phyloP scores from a whole-genome alignment of 2,888 invertebrate species.

The Orchesellides sinensis region DNA sequence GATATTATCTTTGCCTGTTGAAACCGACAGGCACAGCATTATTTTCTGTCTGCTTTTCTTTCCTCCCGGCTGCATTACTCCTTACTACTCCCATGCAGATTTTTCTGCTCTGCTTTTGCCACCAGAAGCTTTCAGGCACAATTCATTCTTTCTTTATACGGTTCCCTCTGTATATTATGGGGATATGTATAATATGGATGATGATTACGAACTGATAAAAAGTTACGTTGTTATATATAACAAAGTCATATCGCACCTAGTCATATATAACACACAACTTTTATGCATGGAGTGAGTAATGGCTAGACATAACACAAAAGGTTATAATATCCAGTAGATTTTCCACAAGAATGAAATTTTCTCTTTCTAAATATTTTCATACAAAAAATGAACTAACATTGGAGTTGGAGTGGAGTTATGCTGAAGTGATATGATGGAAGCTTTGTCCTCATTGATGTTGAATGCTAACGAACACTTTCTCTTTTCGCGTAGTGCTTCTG shows the following conservation, averaged over 20 bases:
- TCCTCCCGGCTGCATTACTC: conserved; percentile 36
- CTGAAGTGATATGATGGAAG: not conserved
- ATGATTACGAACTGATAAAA: conserved; percentile 19
- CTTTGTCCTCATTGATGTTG: not conserved
- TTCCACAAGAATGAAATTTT: conserved; percentile 60
- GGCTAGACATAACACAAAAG: conserved; percentile 14
- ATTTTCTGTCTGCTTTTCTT: conserved; percentile 48
- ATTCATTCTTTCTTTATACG: not conserved
- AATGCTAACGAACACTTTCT: conserved; percentile 63
- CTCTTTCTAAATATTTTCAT: conserved; percentile 17
- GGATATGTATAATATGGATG: not conserved
- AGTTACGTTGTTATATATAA: conserved; percentile 8
- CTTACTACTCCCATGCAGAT: not conserved
- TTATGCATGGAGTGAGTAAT: not conserved
- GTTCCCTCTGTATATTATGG: not conserved
- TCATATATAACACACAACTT: too few relatives aligned
- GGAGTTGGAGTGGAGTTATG: not conserved
- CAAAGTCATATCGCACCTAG: too few relatives aligned
- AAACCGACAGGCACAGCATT: conserved; percentile 63
- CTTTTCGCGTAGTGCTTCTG: not conserved
- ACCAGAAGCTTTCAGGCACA: conserved; percentile 16
- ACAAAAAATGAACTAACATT: conserved; percentile 30
- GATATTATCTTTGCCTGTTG: conserved; percentile 66
- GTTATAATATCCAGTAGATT: too few relatives aligned
- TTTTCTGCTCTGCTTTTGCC: too few relatives aligned